Evolutionary conservation across 2,113 vertebrate species (phyloP), one percentile per base, ranked within the genome.

Genomic region (Pycnonotus jocosus): DNA sequence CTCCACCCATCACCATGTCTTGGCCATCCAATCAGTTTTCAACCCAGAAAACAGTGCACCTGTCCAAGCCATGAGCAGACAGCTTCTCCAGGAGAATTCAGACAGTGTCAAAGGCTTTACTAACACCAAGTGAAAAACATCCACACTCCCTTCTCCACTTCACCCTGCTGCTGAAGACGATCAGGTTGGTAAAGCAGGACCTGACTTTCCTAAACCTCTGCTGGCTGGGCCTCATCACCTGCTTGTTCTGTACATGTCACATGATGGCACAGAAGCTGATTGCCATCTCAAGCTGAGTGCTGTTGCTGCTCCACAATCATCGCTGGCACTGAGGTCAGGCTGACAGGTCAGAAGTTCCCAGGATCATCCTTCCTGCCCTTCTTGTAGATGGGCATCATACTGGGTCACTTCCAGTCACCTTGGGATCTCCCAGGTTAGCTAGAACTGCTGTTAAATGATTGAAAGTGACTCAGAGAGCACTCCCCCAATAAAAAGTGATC

Each of bases 41-140:
- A 42, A 24, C 9, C 4, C 47, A 66, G 15, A 1, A 5, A 70
- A 65, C 9, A 38, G 3, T 6, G 5, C 2, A 6, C 23, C 1
- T 22, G 4, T 56, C 35, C 28, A 76, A 64, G 33, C 15, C 40
- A 40, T 12, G 7, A 27, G 17, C 10, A 40, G 33, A 8, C 18
- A 72, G 24, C 33, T 82, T 56, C 7, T 45, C 47, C 16, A 64
- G 44, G 5, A 87, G 16, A 40, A 51, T 60, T 50, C 38, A 70
- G 35, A 57, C 13, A 12, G 45, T 35, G 45, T 54, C 20, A 77
- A 81, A 60, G 45, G 22, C 27, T 86, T 76, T 70, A 69, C 12
- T n/a, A 40, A 53, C 19, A 27, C 27, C 21, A 68, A 40, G 10
- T 47, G 27, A 53, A 65, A 20, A 86, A 50, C 3, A 66, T 50